Percentiles rank a stretch among this genome's conserved stretches.
Evolutionary conservation across 2,888 invertebrate genomes (phyloP).

Genomic region (Hyles lineata): DNA sequence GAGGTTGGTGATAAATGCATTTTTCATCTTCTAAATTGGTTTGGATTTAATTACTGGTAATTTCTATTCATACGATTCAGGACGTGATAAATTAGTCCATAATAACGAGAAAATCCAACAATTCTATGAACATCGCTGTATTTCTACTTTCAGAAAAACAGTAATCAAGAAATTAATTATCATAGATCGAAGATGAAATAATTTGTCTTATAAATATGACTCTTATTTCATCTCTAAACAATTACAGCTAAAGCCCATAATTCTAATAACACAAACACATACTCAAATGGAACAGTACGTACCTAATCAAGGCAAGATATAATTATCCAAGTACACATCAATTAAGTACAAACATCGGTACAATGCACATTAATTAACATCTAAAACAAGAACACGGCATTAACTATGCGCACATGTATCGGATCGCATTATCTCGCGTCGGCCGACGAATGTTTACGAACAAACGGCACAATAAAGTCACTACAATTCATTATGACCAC

Average conservation of each 20-base stretch:
- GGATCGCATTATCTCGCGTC: constrained; percentile 9
- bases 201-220: not conserved
- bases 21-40: not conserved
- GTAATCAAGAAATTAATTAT: too few relatives aligned
- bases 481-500: constrained; percentile 43
- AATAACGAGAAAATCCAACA: too few relatives aligned
- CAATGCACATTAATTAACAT: constrained; percentile 22
- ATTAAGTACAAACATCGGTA: constrained; percentile 10
- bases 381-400: constrained; percentile 15
- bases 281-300: not conserved
- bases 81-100: too few relatives aligned
- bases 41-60: not conserved
- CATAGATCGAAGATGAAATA: not conserved
- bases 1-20: not conserved
- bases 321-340: constrained; percentile 12
- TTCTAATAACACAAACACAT: not conserved
- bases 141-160: too few relatives aligned
- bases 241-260: not conserved
- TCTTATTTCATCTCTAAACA: not conserved
- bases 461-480: constrained; percentile 14
- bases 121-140: too few relatives aligned
- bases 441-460: constrained; percentile 9
- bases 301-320: not conserved
- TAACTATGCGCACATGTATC: constrained; percentile 8
- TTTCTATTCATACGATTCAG: not conserved